Evolutionary conservation across 2,888 invertebrate genomes (phyloP).

Genomic region (Xestia xanthographa): DNA sequence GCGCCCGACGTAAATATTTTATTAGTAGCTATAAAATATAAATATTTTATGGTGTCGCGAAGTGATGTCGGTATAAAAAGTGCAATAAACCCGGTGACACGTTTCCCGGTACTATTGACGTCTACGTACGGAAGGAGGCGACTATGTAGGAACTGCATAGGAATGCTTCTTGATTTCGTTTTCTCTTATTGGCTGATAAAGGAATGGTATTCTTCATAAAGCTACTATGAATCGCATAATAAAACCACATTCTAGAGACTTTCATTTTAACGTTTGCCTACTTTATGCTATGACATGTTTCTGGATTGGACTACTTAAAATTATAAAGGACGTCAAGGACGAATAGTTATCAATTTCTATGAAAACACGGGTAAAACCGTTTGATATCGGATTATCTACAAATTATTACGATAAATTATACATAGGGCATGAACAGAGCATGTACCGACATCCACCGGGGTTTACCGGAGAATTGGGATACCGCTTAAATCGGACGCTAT

Average conservation of each 20-base stretch:
- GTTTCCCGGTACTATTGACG: constrained; percentile 51
- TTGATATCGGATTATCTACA: background rate
- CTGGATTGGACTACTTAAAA: background rate
- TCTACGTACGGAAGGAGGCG: background rate
- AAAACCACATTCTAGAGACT: background rate
- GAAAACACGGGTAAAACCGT: background rate
- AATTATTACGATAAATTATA: background rate
- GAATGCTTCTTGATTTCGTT: background rate
- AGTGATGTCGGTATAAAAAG: constrained; percentile 63
- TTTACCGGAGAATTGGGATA: background rate
- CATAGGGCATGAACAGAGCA: background rate
- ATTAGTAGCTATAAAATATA: constrained; percentile 72
- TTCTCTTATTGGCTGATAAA: background rate
- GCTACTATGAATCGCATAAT: background rate
- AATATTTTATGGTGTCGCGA: constrained; percentile 70
- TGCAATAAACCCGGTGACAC: constrained; percentile 63
- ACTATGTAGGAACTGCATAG: constrained; percentile 34
- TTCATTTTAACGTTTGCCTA: background rate
- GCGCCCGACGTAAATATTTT: constrained; percentile 70
- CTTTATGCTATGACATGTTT: background rate
- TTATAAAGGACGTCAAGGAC: too few relatives aligned
- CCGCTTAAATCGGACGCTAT: background rate
- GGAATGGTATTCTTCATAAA: background rate
- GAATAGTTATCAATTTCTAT: background rate
- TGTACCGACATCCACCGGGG: background rate